Conservation (phyloP, 2,888 invertebrate species). For the Candidula unifasciata region DNA sequence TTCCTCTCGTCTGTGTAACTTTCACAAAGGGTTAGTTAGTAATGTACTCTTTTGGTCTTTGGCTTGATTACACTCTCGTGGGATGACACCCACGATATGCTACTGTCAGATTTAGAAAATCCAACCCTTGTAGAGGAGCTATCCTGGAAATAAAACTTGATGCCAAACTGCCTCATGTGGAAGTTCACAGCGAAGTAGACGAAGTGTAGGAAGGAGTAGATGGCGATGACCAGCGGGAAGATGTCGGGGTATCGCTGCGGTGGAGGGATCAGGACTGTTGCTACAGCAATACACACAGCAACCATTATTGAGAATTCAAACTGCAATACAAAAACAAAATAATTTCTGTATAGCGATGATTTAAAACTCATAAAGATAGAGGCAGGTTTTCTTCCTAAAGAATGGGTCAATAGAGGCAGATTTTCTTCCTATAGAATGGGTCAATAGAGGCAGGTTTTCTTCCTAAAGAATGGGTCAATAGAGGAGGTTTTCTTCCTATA, state of each 20-base stretch:
- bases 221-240: conserved; percentile 87
- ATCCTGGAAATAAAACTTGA: background rate
- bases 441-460: too few species aligned
- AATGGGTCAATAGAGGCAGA: too few species aligned
- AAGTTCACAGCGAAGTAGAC: conserved; percentile 78
- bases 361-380: too few species aligned
- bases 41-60: too few species aligned
- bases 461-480: too few species aligned
- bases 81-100: background rate
- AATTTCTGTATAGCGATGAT: too few species aligned
- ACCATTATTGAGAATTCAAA: conserved; percentile 82
- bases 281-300: conserved; percentile 82
- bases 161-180: conserved; percentile 68
- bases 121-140: background rate
- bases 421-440: too few species aligned
- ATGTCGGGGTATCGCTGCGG: conserved; percentile 89
- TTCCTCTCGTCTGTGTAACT: background rate
- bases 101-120: background rate
- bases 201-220: conserved; percentile 90
- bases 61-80: background rate
- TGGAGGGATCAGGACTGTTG: conserved; percentile 82
- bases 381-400: too few species aligned
- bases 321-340: conserved; percentile 68
- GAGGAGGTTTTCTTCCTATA: too few species aligned
- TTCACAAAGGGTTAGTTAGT: background rate